Base-by-base conservation (phyloP, 2,888 invertebrate species). In the Alloplasta piceator region DNA sequence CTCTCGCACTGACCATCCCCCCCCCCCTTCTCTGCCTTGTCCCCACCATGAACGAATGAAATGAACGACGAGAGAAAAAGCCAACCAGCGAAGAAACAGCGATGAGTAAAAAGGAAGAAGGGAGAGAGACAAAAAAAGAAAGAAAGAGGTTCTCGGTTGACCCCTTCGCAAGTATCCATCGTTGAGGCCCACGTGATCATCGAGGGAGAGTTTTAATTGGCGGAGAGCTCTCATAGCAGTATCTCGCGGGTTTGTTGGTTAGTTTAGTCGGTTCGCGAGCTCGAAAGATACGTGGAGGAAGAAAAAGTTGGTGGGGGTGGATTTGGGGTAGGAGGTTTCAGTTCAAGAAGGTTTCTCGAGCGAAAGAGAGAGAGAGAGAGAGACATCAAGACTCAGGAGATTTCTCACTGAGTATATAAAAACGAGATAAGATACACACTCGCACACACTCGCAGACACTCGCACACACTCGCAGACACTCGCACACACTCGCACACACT, bases 191-290 rank as follows among this genome's bases (percentile, higher is more conserved):
- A 90, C 91, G 91, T 90, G 91, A 90, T 86, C 88, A 78, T 86
- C 79, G 14, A 52, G 52, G 87, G 89, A 83, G 89, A 88, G 87
- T 91, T 92, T 92, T 92, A 92, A 92, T 92, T 92, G 92, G 92
- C 88, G 88, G 89, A 87, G 87, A 85, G 85, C 78, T 70, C 71
- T 66, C 67, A 81, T 79, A 75, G 82, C 80, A 83, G 84, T 82
- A 80, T 80, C 74, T 67, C 67, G 77, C 76, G 26, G 26, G 26
- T 26, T 26, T 26, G 26, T 26, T 26, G 26, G 26, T 26, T 26
- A 26, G 26, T 26, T 26, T 26, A 1, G 26, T 26, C 1, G 26
- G 26, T 26, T 26, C 26, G 26, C 26, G 81, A 81, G 84, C 52
- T 80, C 64, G 52, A 48, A 70, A 72, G 80, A 74, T 66, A 81